These are phyloP conservation scores for Periphyllus acericola DNA, from an alignment of 2,888 invertebrate genomes.

Conservation along the genomic window DNA sequence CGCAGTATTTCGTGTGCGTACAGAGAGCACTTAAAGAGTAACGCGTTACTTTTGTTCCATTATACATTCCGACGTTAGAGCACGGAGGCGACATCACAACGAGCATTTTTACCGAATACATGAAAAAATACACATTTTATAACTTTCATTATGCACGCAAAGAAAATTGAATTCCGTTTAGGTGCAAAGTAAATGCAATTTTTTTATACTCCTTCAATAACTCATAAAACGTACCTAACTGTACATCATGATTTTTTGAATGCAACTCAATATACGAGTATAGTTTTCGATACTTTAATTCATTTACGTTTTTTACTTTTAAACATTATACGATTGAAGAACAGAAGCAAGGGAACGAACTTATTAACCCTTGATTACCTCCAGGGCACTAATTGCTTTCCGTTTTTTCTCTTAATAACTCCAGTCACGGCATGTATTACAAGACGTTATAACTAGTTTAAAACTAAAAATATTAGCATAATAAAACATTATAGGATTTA, in stretches of 20 bases:
- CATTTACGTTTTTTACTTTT: not conserved
- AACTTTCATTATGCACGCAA: not conserved
- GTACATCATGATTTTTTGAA: not conserved
- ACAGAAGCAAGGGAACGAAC: conserved; percentile 27
- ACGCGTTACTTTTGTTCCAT: not conserved
- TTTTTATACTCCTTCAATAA: too few species aligned
- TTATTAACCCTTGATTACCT: conserved; percentile 44
- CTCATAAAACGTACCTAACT: too few species aligned
- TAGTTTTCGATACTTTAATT: not conserved
- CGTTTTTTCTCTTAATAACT: conserved; percentile 28
- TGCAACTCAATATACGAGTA: not conserved
- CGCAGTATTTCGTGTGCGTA: not conserved
- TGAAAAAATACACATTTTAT: not conserved
- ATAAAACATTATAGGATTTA: conserved; percentile 39
- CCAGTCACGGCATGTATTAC: conserved; percentile 32
- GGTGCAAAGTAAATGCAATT: too few species aligned
- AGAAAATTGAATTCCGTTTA: not conserved
- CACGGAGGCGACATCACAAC: not conserved
- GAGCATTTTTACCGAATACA: not conserved
- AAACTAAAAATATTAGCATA: conserved; percentile 47
- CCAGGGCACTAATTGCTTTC: conserved; percentile 12
- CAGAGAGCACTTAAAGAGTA: not conserved
- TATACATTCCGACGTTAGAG: not conserved
- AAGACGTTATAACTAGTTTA: conserved; percentile 35
- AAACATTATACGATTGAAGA: not conserved